Percentiles rank a stretch among this genome's conserved stretches.
Conservation (phyloP, 2,113 vertebrate genomes). For the Alexandromys fortis region DNA sequence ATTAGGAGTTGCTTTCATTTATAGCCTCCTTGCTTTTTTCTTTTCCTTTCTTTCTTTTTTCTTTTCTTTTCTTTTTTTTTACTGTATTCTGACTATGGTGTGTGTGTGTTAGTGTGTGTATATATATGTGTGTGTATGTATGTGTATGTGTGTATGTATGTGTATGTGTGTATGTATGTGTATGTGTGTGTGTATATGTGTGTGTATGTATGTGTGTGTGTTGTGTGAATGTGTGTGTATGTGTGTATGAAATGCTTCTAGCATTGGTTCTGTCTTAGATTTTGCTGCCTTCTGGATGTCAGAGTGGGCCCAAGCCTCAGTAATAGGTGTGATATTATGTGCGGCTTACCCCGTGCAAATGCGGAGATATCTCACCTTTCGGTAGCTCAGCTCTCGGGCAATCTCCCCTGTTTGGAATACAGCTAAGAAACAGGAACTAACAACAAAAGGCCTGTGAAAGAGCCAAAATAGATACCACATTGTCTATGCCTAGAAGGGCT, state of each 20-base stretch:
- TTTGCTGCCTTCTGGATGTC: not conserved
- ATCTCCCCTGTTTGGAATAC: conserved; percentile 39
- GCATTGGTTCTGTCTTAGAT: not conserved
- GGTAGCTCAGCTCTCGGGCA: conserved; percentile 35
- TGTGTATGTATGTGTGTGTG: not conserved
- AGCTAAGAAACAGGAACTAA: conserved; percentile 56
- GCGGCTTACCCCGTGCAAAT: not conserved
- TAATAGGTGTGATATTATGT: not conserved
- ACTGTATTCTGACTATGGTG: not conserved
- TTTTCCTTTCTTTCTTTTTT: too few relatives aligned
- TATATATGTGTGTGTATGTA: not conserved
- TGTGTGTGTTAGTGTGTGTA: not conserved
- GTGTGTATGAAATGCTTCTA: not conserved
- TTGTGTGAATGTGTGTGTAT: not conserved
- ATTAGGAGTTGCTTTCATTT: not conserved
- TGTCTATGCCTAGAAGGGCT: not conserved
- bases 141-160: not conserved
- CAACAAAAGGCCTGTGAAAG: conserved; percentile 32
- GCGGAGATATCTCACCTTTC: conserved; percentile 41
- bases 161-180: not conserved
- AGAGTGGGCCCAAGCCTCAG: not conserved
- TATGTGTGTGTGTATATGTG: not conserved
- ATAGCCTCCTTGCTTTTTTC: not conserved
- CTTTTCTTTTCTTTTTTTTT: too few relatives aligned
- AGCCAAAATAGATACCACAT: conserved; percentile 37